Percentiles rank a stretch among this genome's conserved stretches.
phyloP scores from a whole-genome alignment of 2,888 invertebrate species.

The Standfussiana lucernea region DNA sequence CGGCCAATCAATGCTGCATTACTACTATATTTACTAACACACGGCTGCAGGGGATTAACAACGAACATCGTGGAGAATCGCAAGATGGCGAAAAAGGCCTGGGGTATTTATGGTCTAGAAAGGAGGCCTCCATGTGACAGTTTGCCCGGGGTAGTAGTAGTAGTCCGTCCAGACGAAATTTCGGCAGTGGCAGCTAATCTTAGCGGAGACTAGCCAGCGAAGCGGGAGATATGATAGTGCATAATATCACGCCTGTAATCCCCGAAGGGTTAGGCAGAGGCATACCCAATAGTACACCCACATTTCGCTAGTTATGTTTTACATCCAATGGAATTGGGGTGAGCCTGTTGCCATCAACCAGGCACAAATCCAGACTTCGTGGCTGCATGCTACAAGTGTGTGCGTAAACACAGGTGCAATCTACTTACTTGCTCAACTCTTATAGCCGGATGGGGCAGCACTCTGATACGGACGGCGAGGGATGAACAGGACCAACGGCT shows the following conservation, averaged over 20 bases:
- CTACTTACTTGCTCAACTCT: background rate
- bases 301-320: no score
- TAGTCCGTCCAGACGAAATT: background rate
- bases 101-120: background rate
- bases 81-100: background rate
- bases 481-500: no score
- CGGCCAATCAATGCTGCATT: slow-evolving; percentile 66
- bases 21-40: slow-evolving; percentile 69
- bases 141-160: background rate
- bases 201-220: no score
- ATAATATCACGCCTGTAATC: no score
- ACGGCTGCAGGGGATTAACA: slow-evolving; percentile 48
- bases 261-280: no score
- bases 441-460: background rate
- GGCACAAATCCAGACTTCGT: no score
- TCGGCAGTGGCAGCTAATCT: background rate
- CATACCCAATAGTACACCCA: no score
- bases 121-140: background rate
- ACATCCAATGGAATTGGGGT: no score
- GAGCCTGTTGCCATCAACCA: no score
- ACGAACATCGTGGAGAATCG: slow-evolving; percentile 7
- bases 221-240: background rate
- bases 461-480: no score
- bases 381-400: no score
- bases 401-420: background rate